phyloP scores from a whole-genome alignment of 2,888 invertebrate genomes.

The Teleiodes luculella region DNA sequence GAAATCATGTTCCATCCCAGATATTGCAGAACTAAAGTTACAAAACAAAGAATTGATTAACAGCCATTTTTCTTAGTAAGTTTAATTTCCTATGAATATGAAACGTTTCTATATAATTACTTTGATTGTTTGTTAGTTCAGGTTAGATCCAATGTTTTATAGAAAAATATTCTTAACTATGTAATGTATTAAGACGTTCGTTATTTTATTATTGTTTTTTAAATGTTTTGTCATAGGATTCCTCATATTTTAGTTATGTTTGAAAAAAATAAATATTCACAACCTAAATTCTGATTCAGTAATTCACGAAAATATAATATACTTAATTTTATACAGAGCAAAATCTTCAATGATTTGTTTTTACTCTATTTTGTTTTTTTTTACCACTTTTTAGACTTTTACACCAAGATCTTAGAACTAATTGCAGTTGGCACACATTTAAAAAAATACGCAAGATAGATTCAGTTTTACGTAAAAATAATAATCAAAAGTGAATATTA shows the following conservation, averaged over 20 bases:
- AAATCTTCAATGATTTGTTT: no score
- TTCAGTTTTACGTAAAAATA: not conserved
- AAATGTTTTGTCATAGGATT: slow-evolving; percentile 35
- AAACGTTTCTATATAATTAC: no score
- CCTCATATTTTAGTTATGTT: slow-evolving; percentile 12
- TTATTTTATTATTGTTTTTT: slow-evolving; percentile 34
- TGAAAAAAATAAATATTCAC: slow-evolving; percentile 8
- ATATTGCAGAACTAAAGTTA: slow-evolving; percentile 54
- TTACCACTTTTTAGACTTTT: no score
- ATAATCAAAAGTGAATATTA: not conserved
- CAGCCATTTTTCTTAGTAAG: slow-evolving; percentile 48
- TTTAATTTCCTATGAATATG: slow-evolving; percentile 21
- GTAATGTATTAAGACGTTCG: slow-evolving; percentile 41
- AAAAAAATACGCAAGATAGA: not conserved
- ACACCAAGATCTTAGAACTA: not conserved
- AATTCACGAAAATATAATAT: not conserved
- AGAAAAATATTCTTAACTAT: slow-evolving; percentile 71
- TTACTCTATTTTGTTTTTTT: no score
- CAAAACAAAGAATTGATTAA: slow-evolving; percentile 37
- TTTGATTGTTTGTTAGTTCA: slow-evolving; percentile 35
- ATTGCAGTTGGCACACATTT: slow-evolving; percentile 11
- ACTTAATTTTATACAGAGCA: no score
- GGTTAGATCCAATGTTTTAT: slow-evolving; percentile 54
- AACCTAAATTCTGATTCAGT: slow-evolving; percentile 3
- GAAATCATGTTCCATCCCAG: slow-evolving; percentile 58